Percentiles rank a stretch among this genome's conserved stretches.
phyloP scores from a whole-genome alignment of 1,140 invertebrate genomes.

The Neuroterus valhalla region DNA sequence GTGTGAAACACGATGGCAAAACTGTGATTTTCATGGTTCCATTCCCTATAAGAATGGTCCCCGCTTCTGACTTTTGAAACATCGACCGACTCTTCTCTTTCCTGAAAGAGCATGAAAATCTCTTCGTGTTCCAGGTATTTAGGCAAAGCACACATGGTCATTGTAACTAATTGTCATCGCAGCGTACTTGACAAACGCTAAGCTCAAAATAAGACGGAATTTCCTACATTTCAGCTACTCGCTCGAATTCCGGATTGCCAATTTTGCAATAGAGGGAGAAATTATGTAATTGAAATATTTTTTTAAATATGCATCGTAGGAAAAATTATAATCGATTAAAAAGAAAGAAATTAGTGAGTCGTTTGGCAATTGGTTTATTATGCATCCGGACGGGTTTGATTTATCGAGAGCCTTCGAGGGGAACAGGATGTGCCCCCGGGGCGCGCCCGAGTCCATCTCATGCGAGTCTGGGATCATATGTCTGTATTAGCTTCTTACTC shows the following conservation, averaged over 20 bases:
- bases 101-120: neutral
- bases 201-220: neutral
- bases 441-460: slow-evolving; percentile 60
- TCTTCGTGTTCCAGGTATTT: slow-evolving; percentile 44
- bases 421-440: slow-evolving; percentile 58
- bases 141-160: slow-evolving; percentile 28
- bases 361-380: slow-evolving; percentile 61
- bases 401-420: slow-evolving; percentile 56
- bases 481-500: neutral
- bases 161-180: slow-evolving; percentile 43
- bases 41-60: neutral
- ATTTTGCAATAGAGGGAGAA: neutral
- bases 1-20: slow-evolving; percentile 25
- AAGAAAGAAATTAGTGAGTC: slow-evolving; percentile 41
- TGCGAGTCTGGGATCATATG: slow-evolving; percentile 46
- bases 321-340: neutral
- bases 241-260: neutral
- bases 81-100: neutral
- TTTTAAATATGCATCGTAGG: neutral
- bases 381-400: slow-evolving; percentile 60
- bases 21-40: slow-evolving; percentile 9
- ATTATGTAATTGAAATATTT: neutral
- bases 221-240: neutral
- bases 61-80: neutral
- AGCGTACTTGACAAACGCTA: neutral